Percentiles rank a stretch among this genome's conserved stretches.
These are phyloP conservation scores for Tiliqua scincoides DNA, from an alignment of 2,113 vertebrate species.

Conservation along the genomic window DNA sequence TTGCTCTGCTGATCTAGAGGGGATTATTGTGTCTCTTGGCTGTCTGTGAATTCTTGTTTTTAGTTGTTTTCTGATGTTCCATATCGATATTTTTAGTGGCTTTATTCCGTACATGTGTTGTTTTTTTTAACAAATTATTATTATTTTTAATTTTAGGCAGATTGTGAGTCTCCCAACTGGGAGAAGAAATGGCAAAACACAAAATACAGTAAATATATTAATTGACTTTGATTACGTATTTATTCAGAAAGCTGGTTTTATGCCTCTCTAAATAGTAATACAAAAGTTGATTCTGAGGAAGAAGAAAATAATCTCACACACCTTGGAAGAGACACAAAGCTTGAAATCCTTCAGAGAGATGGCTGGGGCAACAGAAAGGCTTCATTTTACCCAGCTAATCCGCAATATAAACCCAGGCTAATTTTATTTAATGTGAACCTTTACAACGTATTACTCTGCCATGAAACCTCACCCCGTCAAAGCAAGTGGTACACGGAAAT, in stretches of 20 bases:
- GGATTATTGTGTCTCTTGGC: no score
- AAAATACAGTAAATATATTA: no score
- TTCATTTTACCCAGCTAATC: constrained; percentile 32
- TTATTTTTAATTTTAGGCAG: no score
- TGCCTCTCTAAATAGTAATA: not conserved
- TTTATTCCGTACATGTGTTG: no score
- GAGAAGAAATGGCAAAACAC: no score
- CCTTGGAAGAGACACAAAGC: constrained; percentile 32
- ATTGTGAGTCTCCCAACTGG: no score
- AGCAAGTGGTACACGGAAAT: constrained; percentile 20
- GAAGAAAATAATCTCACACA: not conserved
- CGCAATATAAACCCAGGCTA: constrained; percentile 61
- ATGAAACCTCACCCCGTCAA: constrained; percentile 60
- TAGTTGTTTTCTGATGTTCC: no score
- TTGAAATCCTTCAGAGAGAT: constrained; percentile 36
- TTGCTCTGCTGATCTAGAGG: no score
- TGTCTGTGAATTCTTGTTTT: no score
- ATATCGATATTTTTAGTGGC: no score
- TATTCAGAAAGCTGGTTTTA: not conserved
- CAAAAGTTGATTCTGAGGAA: not conserved
- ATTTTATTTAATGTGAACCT: constrained; percentile 68
- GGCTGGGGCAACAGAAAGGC: not conserved
- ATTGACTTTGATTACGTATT: not conserved
- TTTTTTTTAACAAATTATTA: no score
- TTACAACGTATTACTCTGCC: constrained; percentile 51